phyloP scores from a whole-genome alignment of 1,140 invertebrate genomes.

The Heliconius nattereri region DNA sequence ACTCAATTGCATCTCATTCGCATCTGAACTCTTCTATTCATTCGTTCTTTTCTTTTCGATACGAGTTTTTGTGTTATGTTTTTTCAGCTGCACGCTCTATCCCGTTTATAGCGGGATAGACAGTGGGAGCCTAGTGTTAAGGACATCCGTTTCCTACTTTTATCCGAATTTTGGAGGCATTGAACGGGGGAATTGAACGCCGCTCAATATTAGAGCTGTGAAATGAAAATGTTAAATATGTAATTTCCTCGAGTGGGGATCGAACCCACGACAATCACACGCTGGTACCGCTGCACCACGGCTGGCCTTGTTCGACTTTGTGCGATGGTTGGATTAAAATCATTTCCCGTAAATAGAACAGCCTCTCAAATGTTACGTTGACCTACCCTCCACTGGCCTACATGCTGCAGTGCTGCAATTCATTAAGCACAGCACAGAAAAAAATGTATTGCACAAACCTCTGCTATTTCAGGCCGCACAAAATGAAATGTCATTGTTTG shows the following conservation, averaged over 20 bases:
- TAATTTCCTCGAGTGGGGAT: no score
- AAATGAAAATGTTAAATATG: no score
- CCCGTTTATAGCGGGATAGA: no score
- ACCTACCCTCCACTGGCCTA: constrained; percentile 33
- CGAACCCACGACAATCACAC: no score
- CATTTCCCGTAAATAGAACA: constrained; percentile 11
- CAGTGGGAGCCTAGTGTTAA: no score
- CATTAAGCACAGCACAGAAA: constrained; percentile 16
- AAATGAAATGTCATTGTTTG: constrained; percentile 11
- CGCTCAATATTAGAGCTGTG: no score
- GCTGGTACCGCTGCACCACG: no score
- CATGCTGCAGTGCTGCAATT: constrained; percentile 24
- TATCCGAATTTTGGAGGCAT: no score
- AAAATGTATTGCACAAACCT: neutral
- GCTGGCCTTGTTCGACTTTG: no score
- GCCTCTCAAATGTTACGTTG: constrained; percentile 31
- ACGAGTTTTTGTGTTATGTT: neutral
- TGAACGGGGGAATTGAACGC: no score
- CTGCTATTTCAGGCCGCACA: neutral
- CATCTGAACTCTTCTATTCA: neutral
- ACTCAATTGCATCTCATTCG: neutral
- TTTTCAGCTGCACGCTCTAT: no score
- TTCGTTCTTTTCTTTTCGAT: neutral
- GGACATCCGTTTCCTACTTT: no score
- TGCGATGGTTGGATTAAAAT: neutral